Evolutionary conservation across 2,797 vertebrate species (phyloP), one percentile per base, ranked within the genome.

Genomic region (Labroides dimidiatus): DNA sequence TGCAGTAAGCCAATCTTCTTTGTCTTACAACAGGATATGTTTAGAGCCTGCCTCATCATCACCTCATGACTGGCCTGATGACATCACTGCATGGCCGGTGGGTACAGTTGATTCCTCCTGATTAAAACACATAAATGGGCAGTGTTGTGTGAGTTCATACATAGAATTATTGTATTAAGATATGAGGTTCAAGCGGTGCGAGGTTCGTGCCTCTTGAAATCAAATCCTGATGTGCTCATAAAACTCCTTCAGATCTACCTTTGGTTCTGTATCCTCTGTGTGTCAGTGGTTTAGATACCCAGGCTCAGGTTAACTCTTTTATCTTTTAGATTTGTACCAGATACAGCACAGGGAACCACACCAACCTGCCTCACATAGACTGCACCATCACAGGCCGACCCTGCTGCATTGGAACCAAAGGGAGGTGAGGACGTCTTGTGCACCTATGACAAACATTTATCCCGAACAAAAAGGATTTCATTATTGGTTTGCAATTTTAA

Each of bases 81-180:
- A 99, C 89, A 99, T 99, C 94, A 99, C 97, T 84, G 97, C 96
- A 78, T 99, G 98, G 98, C 98, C 98, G 58, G 98, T 99, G 87
- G 95, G 97, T 93, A 43, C 45, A 37, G 6, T 1, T 51, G 76
- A 51, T 3, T 0, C 10, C 2, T 0, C 51, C 2, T 62, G 17
- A 3, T 42, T 14, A 43, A 52, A 19, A 62, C 17, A 24, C 20
- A 24, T 23, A 27, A 27, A 27, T 27, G 24, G 6, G 24, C 24
- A 27, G 24, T 33, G 30, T 33, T 6, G 5, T 33, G 30, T 33
- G 8, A 6, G 30, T 33, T 33, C 30, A 33, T 8, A 4, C 4
- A 5, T 5, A 33, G 1, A 33, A 9, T 1, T 33, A 8, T 9
- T 33, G 24, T 27, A 3, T 27, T 27, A 27, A 27, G 24, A 27